These are phyloP conservation scores for Rhinolophus sinicus DNA, from an alignment of 2,113 vertebrate species.

Conservation along the genomic window DNA sequence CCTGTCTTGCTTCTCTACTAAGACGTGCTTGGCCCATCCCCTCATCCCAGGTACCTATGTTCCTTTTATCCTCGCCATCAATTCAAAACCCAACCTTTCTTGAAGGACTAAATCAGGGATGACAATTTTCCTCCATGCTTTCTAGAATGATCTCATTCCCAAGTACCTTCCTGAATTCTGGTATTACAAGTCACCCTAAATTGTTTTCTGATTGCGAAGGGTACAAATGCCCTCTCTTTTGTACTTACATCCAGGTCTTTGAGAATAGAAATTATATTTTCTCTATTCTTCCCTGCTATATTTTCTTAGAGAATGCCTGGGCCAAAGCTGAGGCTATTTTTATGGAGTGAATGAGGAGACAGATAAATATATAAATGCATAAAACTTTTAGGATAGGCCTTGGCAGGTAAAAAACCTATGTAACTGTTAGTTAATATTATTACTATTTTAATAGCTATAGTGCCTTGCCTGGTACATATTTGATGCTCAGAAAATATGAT, in stretches of 20 bases:
- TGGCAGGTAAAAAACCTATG: neutral
- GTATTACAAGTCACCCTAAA: neutral
- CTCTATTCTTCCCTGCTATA: constrained; percentile 13
- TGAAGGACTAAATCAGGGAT: neutral
- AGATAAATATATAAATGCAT: neutral
- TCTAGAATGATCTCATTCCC: neutral
- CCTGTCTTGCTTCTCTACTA: neutral
- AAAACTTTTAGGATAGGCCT: constrained; percentile 19
- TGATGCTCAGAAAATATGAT: constrained; percentile 50
- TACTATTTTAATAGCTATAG: constrained; percentile 16
- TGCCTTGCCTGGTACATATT: neutral
- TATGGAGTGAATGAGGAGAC: neutral
- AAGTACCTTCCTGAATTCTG: neutral
- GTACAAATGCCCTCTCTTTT: neutral
- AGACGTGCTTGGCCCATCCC: neutral
- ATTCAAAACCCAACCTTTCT: neutral
- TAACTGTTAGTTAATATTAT: neutral
- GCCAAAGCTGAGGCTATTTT: constrained; percentile 6
- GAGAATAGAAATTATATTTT: neutral
- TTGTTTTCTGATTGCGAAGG: constrained; percentile 35
- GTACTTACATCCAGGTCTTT: constrained; percentile 19
- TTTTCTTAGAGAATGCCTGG: constrained; percentile 21
- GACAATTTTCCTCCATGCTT: neutral
- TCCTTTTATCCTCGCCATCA: too few species aligned
- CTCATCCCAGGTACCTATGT: accelerated